Conservation (phyloP, 2,113 vertebrate genomes). For the Xerus inauris region DNA sequence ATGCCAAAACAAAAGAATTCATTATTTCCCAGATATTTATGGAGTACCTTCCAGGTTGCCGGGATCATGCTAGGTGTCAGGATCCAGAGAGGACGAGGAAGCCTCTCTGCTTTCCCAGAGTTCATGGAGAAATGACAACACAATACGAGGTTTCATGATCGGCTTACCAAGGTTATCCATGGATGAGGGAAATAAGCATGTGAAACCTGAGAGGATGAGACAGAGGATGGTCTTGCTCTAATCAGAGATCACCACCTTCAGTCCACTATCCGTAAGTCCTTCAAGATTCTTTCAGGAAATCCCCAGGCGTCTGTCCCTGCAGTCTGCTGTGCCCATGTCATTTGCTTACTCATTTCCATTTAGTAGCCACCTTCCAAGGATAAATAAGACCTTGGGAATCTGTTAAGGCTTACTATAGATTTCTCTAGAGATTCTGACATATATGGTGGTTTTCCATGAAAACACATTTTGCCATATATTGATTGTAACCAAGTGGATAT, state of each 20-base stretch:
- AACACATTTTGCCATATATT: background rate
- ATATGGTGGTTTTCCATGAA: background rate
- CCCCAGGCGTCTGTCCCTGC: background rate
- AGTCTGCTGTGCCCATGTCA: background rate
- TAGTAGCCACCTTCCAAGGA: background rate
- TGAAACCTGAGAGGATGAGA: background rate
- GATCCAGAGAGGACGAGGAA: background rate
- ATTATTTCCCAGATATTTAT: background rate
- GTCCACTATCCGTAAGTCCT: background rate
- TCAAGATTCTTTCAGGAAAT: background rate
- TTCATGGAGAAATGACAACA: background rate
- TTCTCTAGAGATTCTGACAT: background rate
- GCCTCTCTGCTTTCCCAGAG: background rate
- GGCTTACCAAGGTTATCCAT: background rate
- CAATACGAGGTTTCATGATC: background rate
- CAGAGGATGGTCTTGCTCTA: background rate
- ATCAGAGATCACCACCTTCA: background rate
- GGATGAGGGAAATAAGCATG: background rate
- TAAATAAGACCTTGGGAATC: background rate
- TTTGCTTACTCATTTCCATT: background rate
- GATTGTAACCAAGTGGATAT: constrained; percentile 1
- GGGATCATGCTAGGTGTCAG: background rate
- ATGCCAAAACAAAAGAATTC: background rate
- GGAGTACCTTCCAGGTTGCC: background rate
- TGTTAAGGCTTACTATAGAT: background rate